A percentile compares a stretch with the other conserved stretches of the same genome.
phyloP scores from a whole-genome alignment of 2,888 invertebrate species.

The Hemithea aestivaria region DNA sequence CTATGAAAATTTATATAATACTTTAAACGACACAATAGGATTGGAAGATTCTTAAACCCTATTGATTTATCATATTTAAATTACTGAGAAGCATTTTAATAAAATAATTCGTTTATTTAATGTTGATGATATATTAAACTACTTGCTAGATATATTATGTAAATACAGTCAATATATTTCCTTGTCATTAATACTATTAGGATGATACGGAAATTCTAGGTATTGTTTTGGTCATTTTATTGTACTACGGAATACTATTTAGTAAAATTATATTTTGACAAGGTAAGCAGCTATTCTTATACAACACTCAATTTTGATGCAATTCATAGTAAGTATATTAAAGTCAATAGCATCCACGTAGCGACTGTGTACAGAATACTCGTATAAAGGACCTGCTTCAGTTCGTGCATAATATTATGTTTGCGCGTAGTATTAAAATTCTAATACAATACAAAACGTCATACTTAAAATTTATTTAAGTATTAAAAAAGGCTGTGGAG shows the following conservation, averaged over 20 bases:
- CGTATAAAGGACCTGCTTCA: too few species aligned
- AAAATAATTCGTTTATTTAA: constrained; percentile 18
- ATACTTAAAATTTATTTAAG: too few species aligned
- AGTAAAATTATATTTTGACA: too few species aligned
- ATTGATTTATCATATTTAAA: constrained; percentile 7
- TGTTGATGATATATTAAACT: constrained; percentile 26
- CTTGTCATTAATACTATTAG: constrained; percentile 29
- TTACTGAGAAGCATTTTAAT: constrained; percentile 21
- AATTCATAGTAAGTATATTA: too few species aligned
- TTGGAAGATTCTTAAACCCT: constrained; percentile 34
- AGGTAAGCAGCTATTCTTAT: too few species aligned
- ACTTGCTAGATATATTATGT: constrained; percentile 28
- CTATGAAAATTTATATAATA: constrained; percentile 43
- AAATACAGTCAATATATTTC: constrained; percentile 42
- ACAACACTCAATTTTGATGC: too few species aligned
- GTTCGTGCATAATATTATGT: too few species aligned
- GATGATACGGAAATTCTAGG: constrained; percentile 18
- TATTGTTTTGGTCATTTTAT: constrained; percentile 60
- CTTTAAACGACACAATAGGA: constrained; percentile 42
- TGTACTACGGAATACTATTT: constrained; percentile 38
- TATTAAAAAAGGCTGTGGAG: too few species aligned
- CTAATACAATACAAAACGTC: too few species aligned
- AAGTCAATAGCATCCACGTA: too few species aligned
- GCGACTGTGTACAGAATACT: too few species aligned
- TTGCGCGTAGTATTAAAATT: too few species aligned